These are phyloP conservation scores for Nettapus auritus DNA, from an alignment of 2,113 vertebrate genomes.

Conservation along the genomic window DNA sequence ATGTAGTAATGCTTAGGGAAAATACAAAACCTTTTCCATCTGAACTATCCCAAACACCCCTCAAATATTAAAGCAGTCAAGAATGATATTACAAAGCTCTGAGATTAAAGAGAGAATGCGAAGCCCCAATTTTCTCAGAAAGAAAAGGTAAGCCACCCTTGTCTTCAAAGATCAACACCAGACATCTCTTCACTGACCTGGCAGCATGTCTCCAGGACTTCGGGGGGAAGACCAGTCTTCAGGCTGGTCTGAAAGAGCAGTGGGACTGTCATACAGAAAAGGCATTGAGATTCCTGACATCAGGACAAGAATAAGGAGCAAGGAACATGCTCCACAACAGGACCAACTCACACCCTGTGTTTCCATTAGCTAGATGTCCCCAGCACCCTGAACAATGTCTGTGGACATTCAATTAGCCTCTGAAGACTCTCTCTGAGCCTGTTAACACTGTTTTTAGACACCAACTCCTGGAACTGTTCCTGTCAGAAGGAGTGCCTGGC, in stretches of 20 bases:
- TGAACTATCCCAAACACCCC: neutral
- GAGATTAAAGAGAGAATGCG: neutral
- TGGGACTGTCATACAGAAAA: neutral
- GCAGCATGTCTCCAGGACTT: neutral
- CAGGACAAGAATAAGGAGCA: neutral
- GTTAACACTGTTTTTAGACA: neutral
- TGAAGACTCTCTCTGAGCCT: neutral
- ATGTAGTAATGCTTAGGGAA: neutral
- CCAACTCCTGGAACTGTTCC: too few relatives aligned
- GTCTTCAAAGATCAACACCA: neutral
- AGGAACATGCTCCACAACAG: neutral
- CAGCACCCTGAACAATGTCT: neutral
- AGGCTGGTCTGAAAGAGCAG: neutral
- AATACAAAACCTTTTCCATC: neutral
- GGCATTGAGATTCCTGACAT: neutral
- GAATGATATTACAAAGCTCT: neutral
- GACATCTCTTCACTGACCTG: neutral
- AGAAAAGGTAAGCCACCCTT: neutral
- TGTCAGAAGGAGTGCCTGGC: too few relatives aligned
- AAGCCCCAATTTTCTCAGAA: neutral
- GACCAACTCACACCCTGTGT: too few relatives aligned
- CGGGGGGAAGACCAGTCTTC: neutral
- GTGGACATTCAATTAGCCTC: neutral
- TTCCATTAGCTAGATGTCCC: neutral
- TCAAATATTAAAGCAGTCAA: neutral